Percentiles rank a stretch among this genome's conserved stretches.
phyloP scores from a whole-genome alignment of 2,113 vertebrate species.

The Morone saxatilis region DNA sequence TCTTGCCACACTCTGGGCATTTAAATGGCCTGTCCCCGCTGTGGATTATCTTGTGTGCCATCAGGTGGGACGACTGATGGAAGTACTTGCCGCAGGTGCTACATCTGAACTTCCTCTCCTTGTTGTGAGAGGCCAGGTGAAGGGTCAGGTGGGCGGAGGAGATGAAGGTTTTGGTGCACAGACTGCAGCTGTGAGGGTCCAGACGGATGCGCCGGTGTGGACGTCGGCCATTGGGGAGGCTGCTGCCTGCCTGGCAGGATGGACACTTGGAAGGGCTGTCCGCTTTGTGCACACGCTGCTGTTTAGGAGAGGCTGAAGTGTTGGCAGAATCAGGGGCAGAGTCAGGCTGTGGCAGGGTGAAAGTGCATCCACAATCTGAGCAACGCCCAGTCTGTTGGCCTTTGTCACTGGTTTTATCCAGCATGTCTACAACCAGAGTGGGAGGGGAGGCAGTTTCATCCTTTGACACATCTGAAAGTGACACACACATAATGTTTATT shows the following conservation, averaged over 20 bases:
- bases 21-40: slow-evolving; percentile 84
- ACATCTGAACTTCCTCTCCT: slow-evolving; percentile 81
- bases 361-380: slow-evolving; percentile 69
- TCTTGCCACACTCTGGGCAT: slow-evolving; percentile 84
- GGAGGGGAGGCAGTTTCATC: background rate
- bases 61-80: slow-evolving; percentile 82
- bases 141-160: slow-evolving; percentile 81
- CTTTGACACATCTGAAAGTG: slow-evolving; percentile 39
- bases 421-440: slow-evolving; percentile 64
- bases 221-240: slow-evolving; percentile 50
- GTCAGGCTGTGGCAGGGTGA: slow-evolving; percentile 32
- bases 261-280: slow-evolving; percentile 63
- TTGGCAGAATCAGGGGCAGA: slow-evolving; percentile 13
- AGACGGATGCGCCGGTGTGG: slow-evolving; percentile 69
- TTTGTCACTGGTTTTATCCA: slow-evolving; percentile 58
- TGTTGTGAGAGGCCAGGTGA: slow-evolving; percentile 80
- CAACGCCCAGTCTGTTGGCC: slow-evolving; percentile 43
- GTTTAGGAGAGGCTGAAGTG: background rate
- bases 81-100: slow-evolving; percentile 82
- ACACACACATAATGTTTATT: background rate
- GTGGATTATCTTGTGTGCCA: slow-evolving; percentile 84
- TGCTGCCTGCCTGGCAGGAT: slow-evolving; percentile 57
- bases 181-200: slow-evolving; percentile 77
- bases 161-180: slow-evolving; percentile 84
- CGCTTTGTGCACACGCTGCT: slow-evolving; percentile 7